Percentiles rank a stretch among this genome's conserved stretches.
Conservation (phyloP, 2,888 invertebrate species). For the Rhimphoctona megacephalus region DNA sequence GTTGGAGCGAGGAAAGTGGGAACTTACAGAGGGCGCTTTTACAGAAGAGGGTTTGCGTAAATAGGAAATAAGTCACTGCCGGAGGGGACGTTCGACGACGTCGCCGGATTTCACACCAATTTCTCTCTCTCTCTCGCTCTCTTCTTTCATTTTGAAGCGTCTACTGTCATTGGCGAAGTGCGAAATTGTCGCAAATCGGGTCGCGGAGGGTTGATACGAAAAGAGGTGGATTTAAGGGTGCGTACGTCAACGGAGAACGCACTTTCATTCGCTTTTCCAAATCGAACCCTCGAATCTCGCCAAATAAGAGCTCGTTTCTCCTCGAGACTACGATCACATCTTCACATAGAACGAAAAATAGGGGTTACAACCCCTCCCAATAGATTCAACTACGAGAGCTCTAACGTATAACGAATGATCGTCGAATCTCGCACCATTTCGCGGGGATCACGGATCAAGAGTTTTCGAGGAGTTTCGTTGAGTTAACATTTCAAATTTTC, state of each 20-base stretch:
- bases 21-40: conserved; percentile 57
- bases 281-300: conserved; percentile 46
- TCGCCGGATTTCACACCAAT: conserved; percentile 83
- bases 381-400: conserved; percentile 8
- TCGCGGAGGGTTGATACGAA: conserved; percentile 52
- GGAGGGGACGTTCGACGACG: conserved; percentile 79
- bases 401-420: background rate
- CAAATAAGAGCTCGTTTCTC: conserved; percentile 52
- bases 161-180: conserved; percentile 81
- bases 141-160: conserved; percentile 70
- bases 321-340: conserved; percentile 26
- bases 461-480: background rate
- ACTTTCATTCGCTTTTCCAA: conserved; percentile 61
- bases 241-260: conserved; percentile 52
- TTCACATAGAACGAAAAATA: conserved; percentile 33
- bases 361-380: conserved; percentile 11
- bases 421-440: background rate
- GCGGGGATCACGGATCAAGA: background rate
- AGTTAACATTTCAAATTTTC: conserved; percentile 4
- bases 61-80: conserved; percentile 84
- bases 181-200: conserved; percentile 83
- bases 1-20: conserved; percentile 7
- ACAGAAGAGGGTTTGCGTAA: conserved; percentile 76
- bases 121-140: conserved; percentile 73
- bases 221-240: conserved; percentile 30